Base-by-base conservation (phyloP, 2,797 vertebrate species). In the Austrolebias charrua region DNA sequence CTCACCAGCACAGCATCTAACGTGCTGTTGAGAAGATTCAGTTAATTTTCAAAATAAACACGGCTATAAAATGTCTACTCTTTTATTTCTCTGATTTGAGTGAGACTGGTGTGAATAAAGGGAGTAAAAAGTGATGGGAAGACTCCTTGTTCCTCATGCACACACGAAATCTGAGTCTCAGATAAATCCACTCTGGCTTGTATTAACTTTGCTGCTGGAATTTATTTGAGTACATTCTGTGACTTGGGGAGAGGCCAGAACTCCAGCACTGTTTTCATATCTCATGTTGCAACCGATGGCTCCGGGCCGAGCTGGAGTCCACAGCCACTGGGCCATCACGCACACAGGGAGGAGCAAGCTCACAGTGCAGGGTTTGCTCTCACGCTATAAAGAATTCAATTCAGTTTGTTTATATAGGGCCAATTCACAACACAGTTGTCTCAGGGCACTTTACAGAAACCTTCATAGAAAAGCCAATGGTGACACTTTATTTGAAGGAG, bases 231-330 rank as follows among this genome's bases (percentile, higher is more conserved):
- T 87, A 92, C 90, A 93, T 89, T 92, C 89, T 92, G 91, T 93
- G 87, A 92, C 84, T 88, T 91, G 87, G 88, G 70, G 58, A 13
- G 55, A 68, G 73, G 94, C 95, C 95, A 97, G 88, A 81, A 83
- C 93, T 83, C 90, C 89, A 87, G 77, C 90, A 90, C 89, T 76
- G 81, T 75, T 72, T 84, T 77, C 84, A 76, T 78, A 84, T 82
- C 85, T 87, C 77, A 85, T 91, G 90, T 90, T 89, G 87, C 90
- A 91, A 91, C 82, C 73, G 78, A 83, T 85, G 86, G 85, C 85
- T 75, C 46, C 81, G 67, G 77, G 79, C 85, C 67, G 60, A 81
- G 76, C 63, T 65, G 47, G 51, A 58, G 80, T 70, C 69, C 78
- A 73, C 78, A 80, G 84, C 79, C 54, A 15, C 73, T 50, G 73